Evolutionary conservation across 2,888 invertebrate species (phyloP).

Genomic region (Torymus aiolomorphi): DNA sequence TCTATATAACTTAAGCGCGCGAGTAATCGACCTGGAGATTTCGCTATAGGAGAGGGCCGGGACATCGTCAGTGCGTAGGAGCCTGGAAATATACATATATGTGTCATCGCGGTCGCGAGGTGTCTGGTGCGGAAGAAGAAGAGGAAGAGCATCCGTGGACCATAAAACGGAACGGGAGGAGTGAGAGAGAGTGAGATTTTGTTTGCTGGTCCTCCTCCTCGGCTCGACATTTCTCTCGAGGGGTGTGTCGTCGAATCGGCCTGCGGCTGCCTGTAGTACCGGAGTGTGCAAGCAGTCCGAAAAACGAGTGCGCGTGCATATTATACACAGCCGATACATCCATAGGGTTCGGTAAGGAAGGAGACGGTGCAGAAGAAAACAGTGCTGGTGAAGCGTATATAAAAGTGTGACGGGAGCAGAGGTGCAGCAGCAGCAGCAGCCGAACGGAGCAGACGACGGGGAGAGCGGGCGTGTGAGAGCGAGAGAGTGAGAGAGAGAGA

Average conservation of each 20-base stretch:
- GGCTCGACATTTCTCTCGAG: conserved; percentile 15
- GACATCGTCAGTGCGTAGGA: no score
- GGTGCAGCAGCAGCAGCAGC: conserved; percentile 20
- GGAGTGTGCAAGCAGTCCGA: neutral
- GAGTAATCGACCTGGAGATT: no score
- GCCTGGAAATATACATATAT: neutral
- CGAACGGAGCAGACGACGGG: conserved; percentile 15
- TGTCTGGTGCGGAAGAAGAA: neutral
- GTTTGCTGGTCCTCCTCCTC: neutral
- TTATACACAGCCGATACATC: neutral
- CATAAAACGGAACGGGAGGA: conserved; percentile 6
- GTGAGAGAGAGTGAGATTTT: conserved; percentile 18
- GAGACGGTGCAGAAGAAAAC: conserved; percentile 29
- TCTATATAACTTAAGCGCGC: no score
- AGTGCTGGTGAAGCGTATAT: neutral
- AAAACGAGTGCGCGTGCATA: conserved; percentile 18
- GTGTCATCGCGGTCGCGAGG: conserved; percentile 10
- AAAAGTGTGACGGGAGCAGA: neutral
- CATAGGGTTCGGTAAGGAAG: conserved; percentile 28
- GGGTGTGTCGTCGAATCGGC: conserved; percentile 57
- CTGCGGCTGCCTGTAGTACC: neutral
- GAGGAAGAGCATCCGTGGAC: neutral
- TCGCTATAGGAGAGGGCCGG: no score
- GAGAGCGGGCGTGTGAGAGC: conserved; percentile 13
- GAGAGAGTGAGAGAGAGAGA: conserved; percentile 24